Evolutionary conservation across 23 tunicate genomes (phyloP), one percentile per base, ranked within the genome.

Genomic region (Aplidium turbinatum): DNA sequence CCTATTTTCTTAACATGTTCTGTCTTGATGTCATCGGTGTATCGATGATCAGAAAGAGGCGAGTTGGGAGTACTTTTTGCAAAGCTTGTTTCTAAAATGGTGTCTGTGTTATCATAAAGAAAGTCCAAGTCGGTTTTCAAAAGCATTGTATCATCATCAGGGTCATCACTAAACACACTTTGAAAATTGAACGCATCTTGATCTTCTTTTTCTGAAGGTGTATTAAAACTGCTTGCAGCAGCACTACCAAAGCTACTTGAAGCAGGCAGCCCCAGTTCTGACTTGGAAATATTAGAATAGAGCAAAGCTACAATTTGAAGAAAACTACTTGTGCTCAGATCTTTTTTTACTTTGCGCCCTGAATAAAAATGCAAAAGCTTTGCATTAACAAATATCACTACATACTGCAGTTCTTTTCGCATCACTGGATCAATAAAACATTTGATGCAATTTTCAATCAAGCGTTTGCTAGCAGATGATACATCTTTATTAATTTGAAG

Each of bases 291-390:
- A 38, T 65, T 50, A 7, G 50, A 65, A 18, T 65, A 50, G 7
- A 65, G 18, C 23, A 65, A 16, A 35, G 72, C 50, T 4, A 65
- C n/a, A 26, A 65, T 65, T 22, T 35, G 24, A 16, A 65, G 50
- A 35, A 65, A 2, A 65, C 7, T 65, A 18, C 24, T 18, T 35
- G 72, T 65, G 3, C 29, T 65, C 9, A 65, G 20, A 35, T 16
- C 19, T 24, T 7, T 65, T 18, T 9, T 4, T 35, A 18, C n/a
- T 35, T 9, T 9, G 4, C 28, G 38, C n/a, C n/a, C 36, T 35
- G 36, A 3, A 7, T 65, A 27, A 35, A 2, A 65, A 38, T 26
- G 24, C 48, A 65, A 38, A 6, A 65, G 21, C 28, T 65, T 65
- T 19, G 48, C 4, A 21, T 50, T 50, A 35, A 28, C 72, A 36